Evolutionary conservation across 2,113 vertebrate genomes (phyloP).

Genomic region (Bos javanicus): DNA sequence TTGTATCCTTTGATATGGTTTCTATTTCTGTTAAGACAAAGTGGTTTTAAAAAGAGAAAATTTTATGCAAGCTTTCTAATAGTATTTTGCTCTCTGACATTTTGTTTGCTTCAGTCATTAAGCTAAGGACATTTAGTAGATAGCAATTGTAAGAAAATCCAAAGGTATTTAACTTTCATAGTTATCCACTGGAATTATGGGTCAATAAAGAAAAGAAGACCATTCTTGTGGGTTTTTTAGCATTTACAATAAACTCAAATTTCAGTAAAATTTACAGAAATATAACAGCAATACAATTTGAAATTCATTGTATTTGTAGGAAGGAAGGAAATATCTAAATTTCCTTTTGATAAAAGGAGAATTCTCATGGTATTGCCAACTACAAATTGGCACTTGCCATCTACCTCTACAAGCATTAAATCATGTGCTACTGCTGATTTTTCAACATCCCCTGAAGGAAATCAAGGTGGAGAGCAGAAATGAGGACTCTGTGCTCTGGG

Average conservation of each 20-base stretch:
- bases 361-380: not conserved
- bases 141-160: not conserved
- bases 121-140: not conserved
- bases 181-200: not conserved
- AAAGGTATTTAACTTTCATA: not conserved
- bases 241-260: not conserved
- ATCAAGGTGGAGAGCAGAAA: not conserved
- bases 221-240: not conserved
- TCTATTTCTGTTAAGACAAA: not conserved
- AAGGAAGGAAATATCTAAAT: conserved; percentile 11
- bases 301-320: not conserved
- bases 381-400: not conserved
- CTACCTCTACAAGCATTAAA: not conserved
- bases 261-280: conserved; percentile 2
- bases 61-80: not conserved
- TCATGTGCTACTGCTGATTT: not conserved
- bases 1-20: not conserved
- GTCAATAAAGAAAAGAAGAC: not conserved
- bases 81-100: not conserved
- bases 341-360: not conserved
- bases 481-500: not conserved
- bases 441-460: not conserved
- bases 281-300: not conserved
- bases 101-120: not conserved
- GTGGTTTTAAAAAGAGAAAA: not conserved